phyloP scores from a whole-genome alignment of 2,888 invertebrate genomes.

The Saturnia pavonia region DNA sequence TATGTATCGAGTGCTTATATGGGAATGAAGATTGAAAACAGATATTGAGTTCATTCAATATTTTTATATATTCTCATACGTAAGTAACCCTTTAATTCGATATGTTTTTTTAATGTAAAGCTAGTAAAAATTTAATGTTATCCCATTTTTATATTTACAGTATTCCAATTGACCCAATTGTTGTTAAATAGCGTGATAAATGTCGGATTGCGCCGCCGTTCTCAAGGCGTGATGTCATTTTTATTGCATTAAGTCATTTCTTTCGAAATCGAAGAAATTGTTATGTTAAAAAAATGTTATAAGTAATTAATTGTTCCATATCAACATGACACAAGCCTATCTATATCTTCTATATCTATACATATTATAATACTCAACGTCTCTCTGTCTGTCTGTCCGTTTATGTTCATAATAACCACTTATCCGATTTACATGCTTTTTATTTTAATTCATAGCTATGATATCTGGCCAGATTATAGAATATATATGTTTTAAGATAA shows the following conservation, averaged over 20 bases:
- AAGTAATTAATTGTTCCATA: neutral
- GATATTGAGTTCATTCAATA: constrained; percentile 9
- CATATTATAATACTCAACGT: too few relatives aligned
- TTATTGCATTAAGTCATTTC: neutral
- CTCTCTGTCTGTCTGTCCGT: too few relatives aligned
- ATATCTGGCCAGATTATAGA: too few relatives aligned
- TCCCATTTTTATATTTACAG: neutral
- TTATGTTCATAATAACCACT: too few relatives aligned
- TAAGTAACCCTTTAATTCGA: neutral
- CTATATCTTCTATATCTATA: too few relatives aligned
- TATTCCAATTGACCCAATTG: neutral
- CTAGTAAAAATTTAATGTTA: neutral
- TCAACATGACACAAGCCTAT: too few relatives aligned
- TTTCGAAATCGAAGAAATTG: neutral
- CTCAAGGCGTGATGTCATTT: neutral
- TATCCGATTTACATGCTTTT: too few relatives aligned
- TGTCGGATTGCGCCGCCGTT: too few relatives aligned
- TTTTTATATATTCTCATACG: neutral
- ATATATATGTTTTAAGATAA: too few relatives aligned
- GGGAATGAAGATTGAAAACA: constrained; percentile 28
- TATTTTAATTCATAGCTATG: too few relatives aligned
- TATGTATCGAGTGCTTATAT: constrained; percentile 17
- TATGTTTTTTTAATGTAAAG: neutral
- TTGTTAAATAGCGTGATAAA: too few relatives aligned
- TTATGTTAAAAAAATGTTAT: neutral